These are phyloP conservation scores for Alectura lathami DNA, from an alignment of 2,113 vertebrate genomes.

Conservation along the genomic window DNA sequence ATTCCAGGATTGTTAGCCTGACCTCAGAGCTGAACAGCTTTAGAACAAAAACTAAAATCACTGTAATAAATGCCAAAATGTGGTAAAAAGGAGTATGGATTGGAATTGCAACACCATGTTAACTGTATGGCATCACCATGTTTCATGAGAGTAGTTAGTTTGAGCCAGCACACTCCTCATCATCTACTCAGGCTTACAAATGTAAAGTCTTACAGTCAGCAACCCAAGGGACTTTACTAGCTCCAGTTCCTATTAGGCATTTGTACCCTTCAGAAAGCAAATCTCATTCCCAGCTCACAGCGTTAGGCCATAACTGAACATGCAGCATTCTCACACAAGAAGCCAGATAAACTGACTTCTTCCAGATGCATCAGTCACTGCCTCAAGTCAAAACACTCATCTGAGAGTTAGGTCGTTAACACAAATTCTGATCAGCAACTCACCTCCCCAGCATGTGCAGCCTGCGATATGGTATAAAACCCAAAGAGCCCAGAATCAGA, in stretches of 20 bases:
- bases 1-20: neutral
- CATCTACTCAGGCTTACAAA: neutral
- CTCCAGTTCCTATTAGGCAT: neutral
- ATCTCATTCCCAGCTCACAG: neutral
- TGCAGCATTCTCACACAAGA: neutral
- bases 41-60: neutral
- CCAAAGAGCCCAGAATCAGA: conserved; percentile 96
- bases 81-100: neutral
- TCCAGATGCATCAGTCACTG: neutral
- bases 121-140: neutral
- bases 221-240: neutral
- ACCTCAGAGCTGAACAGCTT: neutral
- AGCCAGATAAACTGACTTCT: neutral
- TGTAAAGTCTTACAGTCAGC: neutral
- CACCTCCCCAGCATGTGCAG: conserved; percentile 81
- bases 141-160: neutral
- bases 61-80: neutral
- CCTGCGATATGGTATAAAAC: conserved; percentile 87
- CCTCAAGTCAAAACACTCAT: neutral
- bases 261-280: neutral
- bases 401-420: neutral
- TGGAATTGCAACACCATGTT: neutral
- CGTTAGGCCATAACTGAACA: neutral
- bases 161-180: neutral
- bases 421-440: conserved; percentile 62